Percentiles rank a stretch among this genome's conserved stretches.
These are phyloP conservation scores for Ladona fulva DNA, from an alignment of 1,140 invertebrate genomes.

Conservation along the genomic window DNA sequence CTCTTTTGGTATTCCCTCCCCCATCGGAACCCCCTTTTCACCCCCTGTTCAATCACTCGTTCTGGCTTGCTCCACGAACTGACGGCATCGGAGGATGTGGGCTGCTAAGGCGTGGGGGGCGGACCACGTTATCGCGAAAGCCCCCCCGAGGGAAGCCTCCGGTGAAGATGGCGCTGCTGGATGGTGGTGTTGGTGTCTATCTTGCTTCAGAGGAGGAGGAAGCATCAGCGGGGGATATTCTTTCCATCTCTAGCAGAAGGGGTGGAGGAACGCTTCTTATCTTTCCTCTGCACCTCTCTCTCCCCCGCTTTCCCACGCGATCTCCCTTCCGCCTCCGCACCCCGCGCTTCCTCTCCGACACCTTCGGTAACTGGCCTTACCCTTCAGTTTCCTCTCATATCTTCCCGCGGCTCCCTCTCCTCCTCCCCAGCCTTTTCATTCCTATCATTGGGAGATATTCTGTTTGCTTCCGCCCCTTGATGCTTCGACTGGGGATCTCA, in stretches of 20 bases:
- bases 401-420: conserved; percentile 22
- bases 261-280: not conserved
- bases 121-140: not conserved
- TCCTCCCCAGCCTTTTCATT: conserved; percentile 29
- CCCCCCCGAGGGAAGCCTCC: conserved; percentile 2
- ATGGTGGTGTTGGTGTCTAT: not conserved
- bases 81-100: not conserved
- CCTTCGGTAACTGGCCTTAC: conserved; percentile 17
- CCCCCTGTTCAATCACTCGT: not conserved
- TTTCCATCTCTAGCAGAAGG: not conserved
- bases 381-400: conserved; percentile 16
- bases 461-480: not conserved
- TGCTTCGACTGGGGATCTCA: too few relatives aligned
- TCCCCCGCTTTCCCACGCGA: not conserved
- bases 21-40: not conserved
- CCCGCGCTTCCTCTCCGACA: conserved; percentile 15
- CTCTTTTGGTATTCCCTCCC: not conserved
- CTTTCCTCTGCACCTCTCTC: not conserved
- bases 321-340: conserved; percentile 14
- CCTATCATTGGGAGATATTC: not conserved
- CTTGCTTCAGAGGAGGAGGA: not conserved
- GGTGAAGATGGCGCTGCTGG: not conserved
- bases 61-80: not conserved
- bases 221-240: not conserved
- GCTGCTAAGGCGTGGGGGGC: not conserved